A percentile compares a stretch with the other conserved stretches of the same genome.
These are phyloP conservation scores for Prietella phreatophila DNA, from an alignment of 2,113 vertebrate species.

Conservation along the genomic window DNA sequence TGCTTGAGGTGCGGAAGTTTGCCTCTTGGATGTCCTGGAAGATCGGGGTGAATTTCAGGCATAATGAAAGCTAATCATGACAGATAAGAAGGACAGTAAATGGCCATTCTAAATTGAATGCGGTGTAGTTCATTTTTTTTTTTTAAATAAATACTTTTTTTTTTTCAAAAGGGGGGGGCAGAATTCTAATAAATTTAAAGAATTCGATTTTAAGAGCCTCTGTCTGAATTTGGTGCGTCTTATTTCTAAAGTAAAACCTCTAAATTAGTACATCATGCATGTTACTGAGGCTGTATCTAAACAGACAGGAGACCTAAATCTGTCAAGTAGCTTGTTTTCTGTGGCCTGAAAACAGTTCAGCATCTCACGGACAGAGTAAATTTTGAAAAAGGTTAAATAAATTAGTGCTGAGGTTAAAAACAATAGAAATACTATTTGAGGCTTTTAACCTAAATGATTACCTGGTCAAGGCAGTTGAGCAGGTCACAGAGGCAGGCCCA, in stretches of 20 bases:
- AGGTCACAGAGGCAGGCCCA: slow-evolving; percentile 98
- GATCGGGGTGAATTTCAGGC: not conserved
- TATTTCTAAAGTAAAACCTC: not conserved
- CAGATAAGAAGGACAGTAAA: not conserved
- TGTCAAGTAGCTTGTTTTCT: slow-evolving; percentile 14
- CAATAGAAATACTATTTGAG: not conserved
- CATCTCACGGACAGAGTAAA: not conserved
- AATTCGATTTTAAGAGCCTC: not conserved
- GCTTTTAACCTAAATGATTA: slow-evolving; percentile 52
- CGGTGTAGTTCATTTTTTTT: too few species aligned
- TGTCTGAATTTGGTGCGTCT: not conserved
- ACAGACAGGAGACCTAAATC: slow-evolving; percentile 13
- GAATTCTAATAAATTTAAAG: not conserved
- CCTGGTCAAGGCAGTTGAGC: slow-evolving; percentile 97
- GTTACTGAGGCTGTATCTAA: slow-evolving; percentile 12
- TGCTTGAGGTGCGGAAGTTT: slow-evolving; percentile 96
- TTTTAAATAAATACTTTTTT: too few species aligned
- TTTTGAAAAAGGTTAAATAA: not conserved
- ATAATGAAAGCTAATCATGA: not conserved
- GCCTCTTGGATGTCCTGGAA: slow-evolving; percentile 94
- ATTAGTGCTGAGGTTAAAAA: not conserved
- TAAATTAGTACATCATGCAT: not conserved
- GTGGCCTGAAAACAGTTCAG: slow-evolving; percentile 4
- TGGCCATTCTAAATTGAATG: not conserved
- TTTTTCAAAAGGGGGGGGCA: not conserved